Conservation (phyloP, 2,797 vertebrate species). For the Bradypodion ventrale region DNA sequence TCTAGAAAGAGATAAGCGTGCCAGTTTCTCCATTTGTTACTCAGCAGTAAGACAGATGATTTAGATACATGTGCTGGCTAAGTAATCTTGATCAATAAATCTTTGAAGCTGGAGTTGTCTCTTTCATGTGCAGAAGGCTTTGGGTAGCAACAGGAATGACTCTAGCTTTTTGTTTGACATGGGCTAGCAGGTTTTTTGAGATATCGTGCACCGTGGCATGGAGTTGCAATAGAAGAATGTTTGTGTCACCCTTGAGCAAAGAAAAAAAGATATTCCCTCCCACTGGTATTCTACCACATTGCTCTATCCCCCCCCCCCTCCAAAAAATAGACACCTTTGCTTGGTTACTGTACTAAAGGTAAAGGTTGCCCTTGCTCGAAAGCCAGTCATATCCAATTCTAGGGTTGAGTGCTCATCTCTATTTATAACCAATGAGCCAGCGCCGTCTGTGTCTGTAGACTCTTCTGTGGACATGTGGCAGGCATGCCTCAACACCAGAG, state of each 20-base stretch:
- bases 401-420: no score
- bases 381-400: no score
- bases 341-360: rapidly evolving
- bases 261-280: background rate
- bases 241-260: background rate
- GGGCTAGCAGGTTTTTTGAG: rapidly evolving
- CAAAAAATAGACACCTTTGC: background rate
- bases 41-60: background rate
- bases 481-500: no score
- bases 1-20: background rate
- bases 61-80: background rate
- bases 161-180: background rate
- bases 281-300: rapidly evolving
- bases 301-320: no score
- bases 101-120: constrained; percentile 7
- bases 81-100: background rate
- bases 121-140: background rate
- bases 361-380: no score
- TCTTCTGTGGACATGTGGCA: no score
- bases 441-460: no score
- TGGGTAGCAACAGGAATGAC: background rate
- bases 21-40: background rate
- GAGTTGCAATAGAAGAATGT: background rate
- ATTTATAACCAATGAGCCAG: no score
- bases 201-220: rapidly evolving